Base-by-base conservation (phyloP, 2,113 vertebrate species). In the Recurvirostra avosetta region DNA sequence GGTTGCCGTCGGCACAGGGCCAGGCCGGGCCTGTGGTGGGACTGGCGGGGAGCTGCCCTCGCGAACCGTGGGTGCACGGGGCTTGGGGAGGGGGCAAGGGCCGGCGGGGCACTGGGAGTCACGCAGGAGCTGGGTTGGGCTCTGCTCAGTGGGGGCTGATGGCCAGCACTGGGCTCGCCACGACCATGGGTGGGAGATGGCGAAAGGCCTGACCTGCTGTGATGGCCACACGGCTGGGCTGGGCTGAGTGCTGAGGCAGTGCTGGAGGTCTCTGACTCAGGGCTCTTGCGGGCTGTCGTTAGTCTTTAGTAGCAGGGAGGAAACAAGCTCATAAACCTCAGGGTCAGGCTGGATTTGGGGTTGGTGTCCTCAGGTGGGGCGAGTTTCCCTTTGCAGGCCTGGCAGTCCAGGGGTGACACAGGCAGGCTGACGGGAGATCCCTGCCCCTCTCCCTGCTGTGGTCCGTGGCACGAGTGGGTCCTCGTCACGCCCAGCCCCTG, bases 121-220 rank as follows among this genome's bases (percentile, higher is more conserved):
- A 0, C 14, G 26, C 1, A 2, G 23, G 43, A 34, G 30, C 50
- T 58, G 12, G 18, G 17, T 9, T 34, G 58, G 32, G 32, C 40
- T 32, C 19, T 0, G 7, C 40, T 66, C 12, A 12, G 40, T 4
- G 1, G 26, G 38, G 15, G 12, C 43, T 34, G 5, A 6, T 9
- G 9, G 29, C 22, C 2, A 1, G 15, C 52, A 8, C 41, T 1
- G 6, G 18, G 2, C 68, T 61, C 4, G 3, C 66, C 15, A 6
- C 0, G 0, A 1, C 50, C 0, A 2, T 15, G 47, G 15, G 13
- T 2, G 18, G 34, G 59, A 45, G 18, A 2, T 2, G 14, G 12
- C 7, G 9, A 30, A 71, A 55, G 6, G 8, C 29, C 38, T 12
- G 45, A 26, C 3, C 43, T 43, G 12, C 8, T 38, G 26, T 26